A percentile compares a stretch with the other conserved stretches of the same genome.
These are phyloP conservation scores for Pseudachorutes palmiensis DNA, from an alignment of 1,140 invertebrate species.

Conservation along the genomic window DNA sequence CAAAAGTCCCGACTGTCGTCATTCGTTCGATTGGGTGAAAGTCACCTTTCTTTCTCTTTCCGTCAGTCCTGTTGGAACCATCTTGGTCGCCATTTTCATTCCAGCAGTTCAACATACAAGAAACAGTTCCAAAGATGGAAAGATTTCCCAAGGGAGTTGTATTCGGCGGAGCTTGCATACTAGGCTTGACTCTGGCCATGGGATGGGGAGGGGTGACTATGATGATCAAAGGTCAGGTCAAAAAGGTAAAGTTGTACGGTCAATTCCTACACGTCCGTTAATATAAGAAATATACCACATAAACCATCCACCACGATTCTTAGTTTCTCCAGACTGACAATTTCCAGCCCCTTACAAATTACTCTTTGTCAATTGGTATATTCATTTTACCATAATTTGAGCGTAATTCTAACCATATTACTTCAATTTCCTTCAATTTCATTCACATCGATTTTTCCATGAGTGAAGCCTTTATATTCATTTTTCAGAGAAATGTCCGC, in stretches of 20 bases:
- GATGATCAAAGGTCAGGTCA: conserved; percentile 34
- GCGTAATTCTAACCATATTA: too few relatives aligned
- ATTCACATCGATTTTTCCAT: too few relatives aligned
- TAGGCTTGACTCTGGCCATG: conserved; percentile 31
- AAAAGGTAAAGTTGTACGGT: conserved; percentile 22
- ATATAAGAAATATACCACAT: background rate
- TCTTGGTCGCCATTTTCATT: background rate
- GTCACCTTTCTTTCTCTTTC: background rate
- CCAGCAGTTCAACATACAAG: background rate
- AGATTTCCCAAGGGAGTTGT: conserved; percentile 33
- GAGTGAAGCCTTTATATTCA: too few relatives aligned
- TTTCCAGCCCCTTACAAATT: conserved; percentile 2
- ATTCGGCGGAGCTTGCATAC: conserved; percentile 21
- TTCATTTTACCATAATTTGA: too few relatives aligned
- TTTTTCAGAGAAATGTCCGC: background rate
- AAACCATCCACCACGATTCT: background rate
- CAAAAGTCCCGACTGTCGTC: background rate
- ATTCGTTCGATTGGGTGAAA: background rate
- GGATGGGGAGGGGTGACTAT: conserved; percentile 36
- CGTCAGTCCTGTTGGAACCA: background rate
- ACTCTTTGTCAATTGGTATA: too few relatives aligned
- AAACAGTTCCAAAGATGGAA: conserved; percentile 23
- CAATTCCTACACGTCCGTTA: background rate
- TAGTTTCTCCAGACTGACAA: background rate
- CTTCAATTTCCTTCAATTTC: too few relatives aligned